Percentiles rank a stretch among this genome's conserved stretches.
These are phyloP conservation scores for Lampris megalopsis DNA, from an alignment of 2,113 vertebrate genomes.

Conservation along the genomic window DNA sequence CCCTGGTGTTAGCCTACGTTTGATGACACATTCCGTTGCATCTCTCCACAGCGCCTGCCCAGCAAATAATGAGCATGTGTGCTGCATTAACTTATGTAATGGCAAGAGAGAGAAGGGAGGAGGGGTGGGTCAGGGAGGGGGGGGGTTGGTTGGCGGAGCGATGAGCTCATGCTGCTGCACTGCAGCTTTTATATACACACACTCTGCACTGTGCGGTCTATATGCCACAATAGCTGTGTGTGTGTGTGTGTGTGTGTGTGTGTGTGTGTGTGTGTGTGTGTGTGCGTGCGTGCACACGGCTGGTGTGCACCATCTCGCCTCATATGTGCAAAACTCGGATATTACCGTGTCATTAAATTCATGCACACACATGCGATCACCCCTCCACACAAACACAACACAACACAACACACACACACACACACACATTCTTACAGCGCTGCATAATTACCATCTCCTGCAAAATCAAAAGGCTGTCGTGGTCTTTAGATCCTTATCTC, in stretches of 20 bases:
- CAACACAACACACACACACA: background rate
- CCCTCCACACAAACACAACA: background rate
- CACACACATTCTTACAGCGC: background rate
- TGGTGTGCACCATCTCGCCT: background rate
- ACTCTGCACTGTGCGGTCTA: slow-evolving; percentile 55
- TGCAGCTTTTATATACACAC: slow-evolving; percentile 72
- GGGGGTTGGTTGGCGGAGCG: slow-evolving; percentile 56
- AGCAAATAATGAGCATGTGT: slow-evolving; percentile 73
- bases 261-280: slow-evolving; percentile 6
- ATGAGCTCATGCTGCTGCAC: slow-evolving; percentile 83
- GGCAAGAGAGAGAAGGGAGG: slow-evolving; percentile 47
- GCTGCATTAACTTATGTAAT: slow-evolving; percentile 83
- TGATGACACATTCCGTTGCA: slow-evolving; percentile 71
- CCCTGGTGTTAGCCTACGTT: slow-evolving; percentile 41
- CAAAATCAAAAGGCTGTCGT: background rate
- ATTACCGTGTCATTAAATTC: background rate
- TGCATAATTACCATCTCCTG: slow-evolving; percentile 17
- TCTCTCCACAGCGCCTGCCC: slow-evolving; percentile 51
- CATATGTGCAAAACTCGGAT: background rate
- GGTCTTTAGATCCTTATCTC: background rate
- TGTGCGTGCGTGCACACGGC: slow-evolving; percentile 18
- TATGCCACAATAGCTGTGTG: background rate
- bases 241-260: too few species aligned
- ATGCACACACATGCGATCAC: background rate
- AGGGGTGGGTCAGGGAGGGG: slow-evolving; percentile 2